phyloP scores from a whole-genome alignment of 2,113 vertebrate genomes.

The Nannobrachium achirus region DNA sequence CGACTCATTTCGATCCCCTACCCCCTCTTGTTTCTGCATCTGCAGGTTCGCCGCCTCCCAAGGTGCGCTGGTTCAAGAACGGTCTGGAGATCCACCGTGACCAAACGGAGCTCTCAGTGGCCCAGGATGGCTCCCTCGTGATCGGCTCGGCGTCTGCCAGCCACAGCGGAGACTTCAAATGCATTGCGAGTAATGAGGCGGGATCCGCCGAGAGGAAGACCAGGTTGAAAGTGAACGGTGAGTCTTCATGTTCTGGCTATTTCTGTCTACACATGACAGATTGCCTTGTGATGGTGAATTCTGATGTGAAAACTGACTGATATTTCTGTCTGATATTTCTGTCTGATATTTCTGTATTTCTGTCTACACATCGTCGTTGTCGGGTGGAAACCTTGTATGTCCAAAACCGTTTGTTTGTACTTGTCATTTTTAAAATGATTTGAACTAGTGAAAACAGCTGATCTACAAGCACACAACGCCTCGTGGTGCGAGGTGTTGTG shows the following conservation, averaged over 20 bases:
- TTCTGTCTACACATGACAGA: too few species aligned
- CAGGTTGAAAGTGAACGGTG: constrained; percentile 84
- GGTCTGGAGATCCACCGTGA: constrained; percentile 76
- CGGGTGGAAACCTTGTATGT: too few species aligned
- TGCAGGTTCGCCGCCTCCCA: constrained; percentile 83
- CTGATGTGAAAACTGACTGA: neutral
- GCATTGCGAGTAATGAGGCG: constrained; percentile 85
- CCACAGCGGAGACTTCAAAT: constrained; percentile 86
- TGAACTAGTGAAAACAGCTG: too few species aligned
- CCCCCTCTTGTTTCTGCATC: constrained; percentile 11
- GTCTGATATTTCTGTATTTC: constrained; percentile 78
- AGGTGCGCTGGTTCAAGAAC: constrained; percentile 84
- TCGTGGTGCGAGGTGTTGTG: too few species aligned
- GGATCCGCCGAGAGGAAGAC: constrained; percentile 83
- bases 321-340: constrained; percentile 11
- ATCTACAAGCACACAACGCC: too few species aligned
- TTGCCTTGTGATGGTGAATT: neutral
- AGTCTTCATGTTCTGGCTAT: constrained; percentile 27
- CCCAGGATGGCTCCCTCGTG: constrained; percentile 80
- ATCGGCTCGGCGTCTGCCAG: constrained; percentile 77
- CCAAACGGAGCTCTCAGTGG: constrained; percentile 72
- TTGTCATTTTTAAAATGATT: too few species aligned
- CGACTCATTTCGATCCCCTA: constrained; percentile 1
- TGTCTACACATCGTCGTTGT: too few species aligned
- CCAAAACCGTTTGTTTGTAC: too few species aligned